These are phyloP conservation scores for Oreochromis spilurus DNA, from an alignment of 2,113 vertebrate species.

Conservation along the genomic window DNA sequence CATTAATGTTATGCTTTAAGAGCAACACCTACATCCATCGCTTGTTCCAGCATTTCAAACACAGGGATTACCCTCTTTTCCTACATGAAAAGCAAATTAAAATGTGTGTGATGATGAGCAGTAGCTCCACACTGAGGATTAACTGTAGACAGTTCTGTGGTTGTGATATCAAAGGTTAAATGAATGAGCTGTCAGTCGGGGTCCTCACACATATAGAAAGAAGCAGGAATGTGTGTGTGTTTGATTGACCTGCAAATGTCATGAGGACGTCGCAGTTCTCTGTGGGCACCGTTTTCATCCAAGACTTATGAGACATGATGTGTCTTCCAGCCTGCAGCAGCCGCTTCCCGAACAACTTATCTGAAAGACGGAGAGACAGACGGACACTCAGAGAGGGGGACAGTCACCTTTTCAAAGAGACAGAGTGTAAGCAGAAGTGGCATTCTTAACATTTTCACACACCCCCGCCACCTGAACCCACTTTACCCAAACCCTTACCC, in stretches of 20 bases:
- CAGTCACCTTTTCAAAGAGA: constrained; percentile 53
- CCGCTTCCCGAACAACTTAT: constrained; percentile 94
- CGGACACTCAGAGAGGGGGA: not conserved
- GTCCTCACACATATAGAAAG: not conserved
- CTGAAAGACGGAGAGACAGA: constrained; percentile 62
- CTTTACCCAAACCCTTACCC: not conserved
- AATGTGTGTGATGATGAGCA: not conserved
- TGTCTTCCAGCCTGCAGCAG: constrained; percentile 93
- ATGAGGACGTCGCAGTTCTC: constrained; percentile 97
- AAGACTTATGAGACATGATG: constrained; percentile 97
- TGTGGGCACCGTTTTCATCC: constrained; percentile 98
- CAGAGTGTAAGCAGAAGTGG: constrained; percentile 8
- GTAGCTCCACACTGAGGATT: not conserved
- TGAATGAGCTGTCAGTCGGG: not conserved
- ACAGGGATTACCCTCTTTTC: rapidly evolving
- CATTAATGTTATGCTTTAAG: not conserved
- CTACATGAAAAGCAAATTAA: not conserved
- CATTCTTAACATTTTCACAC: constrained; percentile 29
- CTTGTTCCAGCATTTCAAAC: rapidly evolving
- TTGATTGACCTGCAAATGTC: constrained; percentile 86
- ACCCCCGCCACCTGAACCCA: not conserved
- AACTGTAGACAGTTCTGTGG: not conserved
- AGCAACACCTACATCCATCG: not conserved
- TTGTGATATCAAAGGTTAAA: not conserved
- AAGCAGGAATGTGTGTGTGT: not conserved